Evolutionary conservation across 1,140 invertebrate genomes (phyloP).

Genomic region (Platyura marginata): DNA sequence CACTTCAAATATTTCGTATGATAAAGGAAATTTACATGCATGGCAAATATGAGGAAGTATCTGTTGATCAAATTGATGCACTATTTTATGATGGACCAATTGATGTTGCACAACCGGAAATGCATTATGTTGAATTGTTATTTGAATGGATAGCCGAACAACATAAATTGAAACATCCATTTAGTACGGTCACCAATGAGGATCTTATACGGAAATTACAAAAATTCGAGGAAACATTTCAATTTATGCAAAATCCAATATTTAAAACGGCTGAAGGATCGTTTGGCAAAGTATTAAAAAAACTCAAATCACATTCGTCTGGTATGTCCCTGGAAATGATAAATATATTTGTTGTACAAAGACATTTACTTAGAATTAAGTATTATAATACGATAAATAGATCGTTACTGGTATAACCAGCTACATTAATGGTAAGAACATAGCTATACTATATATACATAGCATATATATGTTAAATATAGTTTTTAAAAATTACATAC

Average conservation of each 20-base stretch:
- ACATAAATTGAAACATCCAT: neutral
- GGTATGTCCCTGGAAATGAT: neutral
- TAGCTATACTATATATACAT: too few species aligned
- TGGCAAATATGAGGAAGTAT: neutral
- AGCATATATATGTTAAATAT: too few species aligned
- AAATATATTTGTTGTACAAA: neutral
- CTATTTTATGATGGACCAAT: neutral
- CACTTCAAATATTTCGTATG: neutral
- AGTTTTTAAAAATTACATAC: too few species aligned
- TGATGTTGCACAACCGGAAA: neutral
- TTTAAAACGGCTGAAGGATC: neutral
- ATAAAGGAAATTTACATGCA: neutral
- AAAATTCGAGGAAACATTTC: neutral
- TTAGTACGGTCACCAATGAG: neutral
- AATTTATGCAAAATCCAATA: neutral
- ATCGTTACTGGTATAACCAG: too few species aligned
- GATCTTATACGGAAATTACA: neutral
- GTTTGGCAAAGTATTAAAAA: neutral
- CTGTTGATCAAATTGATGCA: neutral
- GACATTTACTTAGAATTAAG: conserved; percentile 1
- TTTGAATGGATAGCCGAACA: neutral
- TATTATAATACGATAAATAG: too few species aligned
- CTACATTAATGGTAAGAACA: too few species aligned
- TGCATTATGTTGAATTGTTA: neutral
- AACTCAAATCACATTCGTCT: neutral